A percentile compares a stretch with the other conserved stretches of the same genome.
phyloP scores from a whole-genome alignment of 2,888 invertebrate species.

The Lithophane socia region DNA sequence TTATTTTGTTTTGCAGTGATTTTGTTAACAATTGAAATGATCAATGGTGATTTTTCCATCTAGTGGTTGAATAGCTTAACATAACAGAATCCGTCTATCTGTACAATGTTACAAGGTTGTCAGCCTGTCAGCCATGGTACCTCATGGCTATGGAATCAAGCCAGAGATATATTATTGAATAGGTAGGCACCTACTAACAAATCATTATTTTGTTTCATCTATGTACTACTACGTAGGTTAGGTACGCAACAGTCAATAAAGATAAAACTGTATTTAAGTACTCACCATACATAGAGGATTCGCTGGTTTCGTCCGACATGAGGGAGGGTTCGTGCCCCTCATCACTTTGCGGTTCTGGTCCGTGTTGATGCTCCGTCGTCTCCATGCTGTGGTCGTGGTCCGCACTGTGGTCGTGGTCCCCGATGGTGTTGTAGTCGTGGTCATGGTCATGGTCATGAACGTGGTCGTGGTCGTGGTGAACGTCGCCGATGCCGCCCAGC shows the following conservation, averaged over 20 bases:
- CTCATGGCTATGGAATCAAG: not conserved
- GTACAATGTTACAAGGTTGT: not conserved
- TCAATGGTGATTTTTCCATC: not conserved
- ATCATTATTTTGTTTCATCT: not conserved
- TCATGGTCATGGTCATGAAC: conserved; percentile 66
- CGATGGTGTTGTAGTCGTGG: conserved; percentile 44
- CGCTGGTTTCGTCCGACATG: conserved; percentile 81
- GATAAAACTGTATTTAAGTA: not conserved
- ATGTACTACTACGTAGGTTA: not conserved
- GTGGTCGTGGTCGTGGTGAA: conserved; percentile 66
- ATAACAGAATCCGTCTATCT: not conserved
- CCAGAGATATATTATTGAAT: not conserved
- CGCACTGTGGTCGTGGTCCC: conserved; percentile 39
- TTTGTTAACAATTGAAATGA: not conserved
- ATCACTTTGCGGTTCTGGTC: conserved; percentile 75
- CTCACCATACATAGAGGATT: conserved; percentile 90
- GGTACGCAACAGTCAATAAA: not conserved
- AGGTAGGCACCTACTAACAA: not conserved
- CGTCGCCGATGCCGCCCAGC: conserved; percentile 86
- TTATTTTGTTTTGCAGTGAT: not conserved
- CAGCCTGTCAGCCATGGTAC: too few relatives aligned
- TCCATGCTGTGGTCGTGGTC: conserved; percentile 50
- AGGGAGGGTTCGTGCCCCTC: conserved; percentile 73
- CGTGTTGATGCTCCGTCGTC: conserved; percentile 67
- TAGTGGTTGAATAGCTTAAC: not conserved